Evolutionary conservation across 2,888 invertebrate species (phyloP), one percentile per base, ranked within the genome.

Genomic region (Eretmocerus hayati): DNA sequence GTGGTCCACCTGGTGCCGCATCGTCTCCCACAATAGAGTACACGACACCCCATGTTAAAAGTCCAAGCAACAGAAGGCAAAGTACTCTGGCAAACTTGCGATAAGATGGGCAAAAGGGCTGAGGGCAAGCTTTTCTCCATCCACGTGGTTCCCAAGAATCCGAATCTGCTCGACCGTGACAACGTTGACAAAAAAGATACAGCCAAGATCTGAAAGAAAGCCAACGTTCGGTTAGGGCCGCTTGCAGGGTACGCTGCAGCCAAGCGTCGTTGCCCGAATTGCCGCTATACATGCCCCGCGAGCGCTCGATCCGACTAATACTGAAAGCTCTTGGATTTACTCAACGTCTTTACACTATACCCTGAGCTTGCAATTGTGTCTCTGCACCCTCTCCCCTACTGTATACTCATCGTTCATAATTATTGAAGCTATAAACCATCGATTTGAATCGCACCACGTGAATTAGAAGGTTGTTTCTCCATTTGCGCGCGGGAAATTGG

Each of bases 51-150:
- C 90, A 91, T 36, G 81, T 74, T 54, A 90, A 71, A 23, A 85
- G 60, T 48, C 87, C 87, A 64, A 90, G 82, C 43, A 89, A 68
- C 56, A 85, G 75, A 45, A 90, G 76, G 43, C 86, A 81, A 53
- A 87, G 54, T 16, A 86, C 77, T 60, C 90, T 80, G n/a, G 89
- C 85, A 65, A 88, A 83, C 65, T 87, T 85, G 56, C 90, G 78
- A 72, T 86, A 89, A 1, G 88, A 84, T 20, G 90, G 90, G 64
- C 90, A 91, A 66, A 90, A 80, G 18, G 90, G 90, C 62, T 85
- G 87, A 0, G 90, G 90, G 67, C 88, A 90, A 62, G 87, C 69
- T 69, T 81, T 83, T 62, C 83, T 81, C 89, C 89, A 90, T 59
- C 83, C 75, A 0, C 81, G 77, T 15, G 90, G 90, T 67, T 88